Evolutionary conservation across 2,797 vertebrate genomes (phyloP).

Genomic region (Poeciliopsis infans): DNA sequence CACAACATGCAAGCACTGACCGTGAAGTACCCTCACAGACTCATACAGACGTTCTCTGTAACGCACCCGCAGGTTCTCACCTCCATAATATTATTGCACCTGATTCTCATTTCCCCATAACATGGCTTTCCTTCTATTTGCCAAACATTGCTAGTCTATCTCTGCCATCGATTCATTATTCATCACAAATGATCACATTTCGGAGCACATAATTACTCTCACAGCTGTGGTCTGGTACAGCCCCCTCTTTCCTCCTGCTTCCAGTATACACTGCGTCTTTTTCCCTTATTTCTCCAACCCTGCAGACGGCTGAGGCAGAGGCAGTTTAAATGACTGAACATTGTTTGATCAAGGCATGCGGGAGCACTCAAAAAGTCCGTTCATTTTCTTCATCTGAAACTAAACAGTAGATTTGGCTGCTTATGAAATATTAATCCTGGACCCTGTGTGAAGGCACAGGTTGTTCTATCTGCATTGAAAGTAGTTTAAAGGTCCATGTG

Average conservation of each 20-base stretch:
- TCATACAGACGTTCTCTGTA: constrained; percentile 21
- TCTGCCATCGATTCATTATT: constrained; percentile 78
- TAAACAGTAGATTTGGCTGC: constrained; percentile 94
- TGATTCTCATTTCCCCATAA: constrained; percentile 53
- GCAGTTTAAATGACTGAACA: constrained; percentile 89
- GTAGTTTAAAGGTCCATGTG: constrained; percentile 20
- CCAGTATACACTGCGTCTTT: constrained; percentile 39
- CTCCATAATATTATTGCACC: constrained; percentile 62
- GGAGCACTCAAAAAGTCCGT: constrained; percentile 78
- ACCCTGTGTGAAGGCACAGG: constrained; percentile 77
- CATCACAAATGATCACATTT: constrained; percentile 82
- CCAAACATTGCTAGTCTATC: constrained; percentile 77
- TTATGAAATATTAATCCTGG: constrained; percentile 93
- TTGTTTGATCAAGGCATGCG: constrained; percentile 95
- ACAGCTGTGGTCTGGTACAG: constrained; percentile 73
- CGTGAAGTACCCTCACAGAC: not conserved
- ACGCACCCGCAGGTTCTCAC: constrained; percentile 25
- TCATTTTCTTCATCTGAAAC: constrained; percentile 91
- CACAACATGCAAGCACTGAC: constrained; percentile 14
- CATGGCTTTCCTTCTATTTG: constrained; percentile 65
- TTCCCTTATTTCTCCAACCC: constrained; percentile 39
- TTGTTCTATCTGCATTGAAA: constrained; percentile 79
- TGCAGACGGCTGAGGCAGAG: constrained; percentile 84
- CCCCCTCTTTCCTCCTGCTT: constrained; percentile 47
- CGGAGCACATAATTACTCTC: constrained; percentile 79